Evolutionary conservation across 2,113 vertebrate genomes (phyloP).

Genomic region (Peromyscus polionotus): DNA sequence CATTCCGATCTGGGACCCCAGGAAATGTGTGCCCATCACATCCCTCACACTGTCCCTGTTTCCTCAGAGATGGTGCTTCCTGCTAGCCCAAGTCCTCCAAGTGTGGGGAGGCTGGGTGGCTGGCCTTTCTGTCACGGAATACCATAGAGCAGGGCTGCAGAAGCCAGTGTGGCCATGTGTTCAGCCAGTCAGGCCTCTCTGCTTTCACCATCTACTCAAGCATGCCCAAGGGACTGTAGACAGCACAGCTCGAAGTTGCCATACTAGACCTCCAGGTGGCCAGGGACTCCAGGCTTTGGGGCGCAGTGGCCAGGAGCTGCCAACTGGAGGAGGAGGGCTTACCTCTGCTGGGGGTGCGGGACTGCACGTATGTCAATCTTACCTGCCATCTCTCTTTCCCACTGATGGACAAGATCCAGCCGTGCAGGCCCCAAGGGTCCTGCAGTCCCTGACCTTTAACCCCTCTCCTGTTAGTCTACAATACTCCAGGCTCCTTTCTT

Average conservation of each 20-base stretch:
- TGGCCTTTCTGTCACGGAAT: background rate
- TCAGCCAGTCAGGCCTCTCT: conserved; percentile 63
- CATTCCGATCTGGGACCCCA: background rate
- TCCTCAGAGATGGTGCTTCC: background rate
- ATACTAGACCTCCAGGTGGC: conserved; percentile 86
- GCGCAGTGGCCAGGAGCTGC: conserved; percentile 85
- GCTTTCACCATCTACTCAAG: background rate
- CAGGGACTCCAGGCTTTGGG: conserved; percentile 79
- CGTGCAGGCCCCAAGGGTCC: background rate
- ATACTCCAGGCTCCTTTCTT: background rate
- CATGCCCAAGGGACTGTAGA: conserved; percentile 73
- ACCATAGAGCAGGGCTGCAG: background rate
- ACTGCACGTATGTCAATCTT: background rate
- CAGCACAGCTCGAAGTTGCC: conserved; percentile 86
- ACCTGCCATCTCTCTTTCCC: background rate
- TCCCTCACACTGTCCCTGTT: background rate
- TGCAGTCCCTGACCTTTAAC: background rate
- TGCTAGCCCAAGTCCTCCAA: no score
- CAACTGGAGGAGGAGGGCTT: conserved; percentile 82
- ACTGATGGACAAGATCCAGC: background rate
- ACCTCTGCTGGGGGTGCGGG: no score
- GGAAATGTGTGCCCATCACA: background rate
- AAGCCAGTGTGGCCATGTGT: background rate
- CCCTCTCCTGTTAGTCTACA: background rate
- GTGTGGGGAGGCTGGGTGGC: no score